Conservation (phyloP, 2,797 vertebrate genomes). For the Sphenopsis melanotis region DNA sequence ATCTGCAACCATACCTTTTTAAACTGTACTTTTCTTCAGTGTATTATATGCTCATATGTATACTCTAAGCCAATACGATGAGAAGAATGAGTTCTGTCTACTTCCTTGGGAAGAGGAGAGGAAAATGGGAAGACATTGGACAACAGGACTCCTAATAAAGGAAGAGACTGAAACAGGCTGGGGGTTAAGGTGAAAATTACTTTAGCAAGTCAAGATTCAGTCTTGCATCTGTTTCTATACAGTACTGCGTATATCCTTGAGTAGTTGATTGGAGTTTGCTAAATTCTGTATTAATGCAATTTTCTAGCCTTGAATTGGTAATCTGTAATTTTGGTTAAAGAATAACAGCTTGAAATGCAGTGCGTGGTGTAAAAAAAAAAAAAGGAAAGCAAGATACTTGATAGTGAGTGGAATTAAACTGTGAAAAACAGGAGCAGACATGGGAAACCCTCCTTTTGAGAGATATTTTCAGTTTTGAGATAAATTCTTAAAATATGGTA, state of each 20-base stretch:
- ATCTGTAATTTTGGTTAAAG: background rate
- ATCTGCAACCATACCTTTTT: background rate
- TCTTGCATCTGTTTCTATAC: background rate
- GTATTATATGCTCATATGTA: background rate
- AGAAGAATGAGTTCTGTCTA: background rate
- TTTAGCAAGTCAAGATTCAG: background rate
- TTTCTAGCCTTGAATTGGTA: background rate
- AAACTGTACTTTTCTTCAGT: background rate
- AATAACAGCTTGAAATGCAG: background rate
- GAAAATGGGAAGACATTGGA: background rate
- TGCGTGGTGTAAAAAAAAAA: background rate
- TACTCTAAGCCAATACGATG: fast-evolving
- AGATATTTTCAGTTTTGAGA: background rate
- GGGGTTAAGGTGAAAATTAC: background rate
- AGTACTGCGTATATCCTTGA: background rate
- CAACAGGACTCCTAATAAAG: background rate
- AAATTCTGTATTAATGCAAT: background rate
- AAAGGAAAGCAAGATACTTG: background rate
- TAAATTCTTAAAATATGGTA: background rate
- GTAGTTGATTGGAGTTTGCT: background rate
- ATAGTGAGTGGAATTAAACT: background rate
- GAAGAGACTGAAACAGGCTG: background rate
- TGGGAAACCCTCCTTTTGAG: background rate
- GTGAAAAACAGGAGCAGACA: background rate
- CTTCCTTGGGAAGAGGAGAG: background rate